A percentile compares a stretch with the other conserved stretches of the same genome.
These are phyloP conservation scores for Acanthis flammea DNA, from an alignment of 2,797 vertebrate genomes.

Conservation along the genomic window DNA sequence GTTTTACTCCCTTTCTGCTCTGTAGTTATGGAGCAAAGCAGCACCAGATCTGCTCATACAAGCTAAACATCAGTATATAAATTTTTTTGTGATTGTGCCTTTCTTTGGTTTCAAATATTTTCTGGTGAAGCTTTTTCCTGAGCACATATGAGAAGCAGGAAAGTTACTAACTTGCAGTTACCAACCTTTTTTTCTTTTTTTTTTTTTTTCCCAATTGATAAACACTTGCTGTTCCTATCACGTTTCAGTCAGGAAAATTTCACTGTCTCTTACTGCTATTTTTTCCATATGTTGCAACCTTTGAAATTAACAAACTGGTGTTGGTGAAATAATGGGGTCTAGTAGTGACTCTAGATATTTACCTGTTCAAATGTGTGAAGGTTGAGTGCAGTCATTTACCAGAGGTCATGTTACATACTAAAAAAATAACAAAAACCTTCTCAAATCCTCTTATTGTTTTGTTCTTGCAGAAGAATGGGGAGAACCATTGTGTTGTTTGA, in stretches of 20 bases:
- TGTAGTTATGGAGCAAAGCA: not conserved
- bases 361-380: not conserved
- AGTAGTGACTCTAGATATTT: not conserved
- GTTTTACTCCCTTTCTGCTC: not conserved
- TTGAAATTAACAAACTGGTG: not conserved
- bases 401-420: not conserved
- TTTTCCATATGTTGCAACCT: not conserved
- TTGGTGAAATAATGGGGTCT: not conserved
- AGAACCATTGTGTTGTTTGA: not conserved
- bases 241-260: not conserved
- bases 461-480: not conserved
- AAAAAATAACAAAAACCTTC: not conserved
- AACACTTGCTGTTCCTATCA: not conserved
- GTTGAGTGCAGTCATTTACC: not conserved
- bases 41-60: not conserved
- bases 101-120: not conserved
- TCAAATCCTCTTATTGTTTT: not conserved
- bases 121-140: not conserved
- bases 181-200: not conserved
- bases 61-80: not conserved
- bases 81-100: not conserved
- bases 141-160: not conserved
- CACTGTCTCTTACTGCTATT: not conserved
- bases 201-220: fast-evolving
- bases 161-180: not conserved